Base-by-base conservation (phyloP, 2,113 vertebrate genomes). In the Capreolus pygargus region DNA sequence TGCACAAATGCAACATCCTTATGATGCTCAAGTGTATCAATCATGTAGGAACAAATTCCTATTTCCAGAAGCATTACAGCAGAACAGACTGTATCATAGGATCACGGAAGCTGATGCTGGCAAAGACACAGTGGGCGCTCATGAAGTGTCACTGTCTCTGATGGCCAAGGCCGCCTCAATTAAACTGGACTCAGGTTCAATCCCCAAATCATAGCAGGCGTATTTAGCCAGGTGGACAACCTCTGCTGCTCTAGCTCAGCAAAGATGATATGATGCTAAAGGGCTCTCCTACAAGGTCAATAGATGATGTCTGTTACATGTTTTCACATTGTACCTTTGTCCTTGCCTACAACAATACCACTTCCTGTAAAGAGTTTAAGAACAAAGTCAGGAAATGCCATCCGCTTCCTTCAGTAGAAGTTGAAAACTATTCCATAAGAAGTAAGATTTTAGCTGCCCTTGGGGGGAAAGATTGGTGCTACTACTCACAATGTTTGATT, bases 371-470 rank as follows among this genome's bases (percentile, higher is more conserved):
- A 28, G 95, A 82, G 43, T 43, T 61, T 36, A 84, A 93, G 52
- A 83, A 96, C 91, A 94, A 97, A 97, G 96, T 30, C 78, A 93
- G 97, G 96, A 98, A 97, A 94, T 55, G 21, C 76, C 76, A 60
- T 93, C 94, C 89, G 93, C 52, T 96, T 85, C 93, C 96, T 93
- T 86, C 93, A 86, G 92, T 30, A 78, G 19, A 86, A 89, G 55
- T 33, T 94, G 90, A 95, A 96, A 97, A 91, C 67, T 39, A 39
- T 60, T 95, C 47, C 4, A 43, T 12, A 83, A 86, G 64, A 90
- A 90, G 93, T 43, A 91, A 95, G 67, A 92, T 64, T 86, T 74
- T 17, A 58, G 55, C 52, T 82, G 91, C 45, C 76, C 82, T 58
- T 52, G 50, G 36, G 57, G 79, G 88, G 1, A 39, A n/a, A 28